Base-by-base conservation (phyloP, 2,797 vertebrate genomes). In the Mormyrops attenuatus region DNA sequence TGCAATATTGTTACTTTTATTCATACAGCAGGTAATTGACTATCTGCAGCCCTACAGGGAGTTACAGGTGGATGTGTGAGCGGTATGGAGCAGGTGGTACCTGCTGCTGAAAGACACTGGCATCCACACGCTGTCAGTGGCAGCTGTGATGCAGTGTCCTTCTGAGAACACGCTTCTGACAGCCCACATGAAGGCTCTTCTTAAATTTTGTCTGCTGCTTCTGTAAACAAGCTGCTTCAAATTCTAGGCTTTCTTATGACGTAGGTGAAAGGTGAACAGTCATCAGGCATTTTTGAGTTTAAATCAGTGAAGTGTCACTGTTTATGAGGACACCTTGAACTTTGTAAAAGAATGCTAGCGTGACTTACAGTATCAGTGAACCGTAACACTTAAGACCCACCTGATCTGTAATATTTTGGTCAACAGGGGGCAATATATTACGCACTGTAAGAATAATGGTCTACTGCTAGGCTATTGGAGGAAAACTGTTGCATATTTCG, bases 361-460 rank as follows among this genome's bases (percentile, higher is more conserved):
- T 84, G n/a, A 50, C 80, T n/a, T 84, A 20, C 20, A n/a, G 44
- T 26, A 22, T 44, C 44, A 3, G 44, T 47, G 20, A 22, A 41
- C 5, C 8, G 2, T 47, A 26, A 85, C 11, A 47, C 41, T 9
- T n/a, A 84, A 49, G 80, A 9, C 7, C 5, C 11, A 87, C 26
- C 22, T 34, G 85, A 11, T 84, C 38, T 85, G 41, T 44, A 34
- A 60, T 49, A 38, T 55, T 77, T 41, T 84, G 15, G 38, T 82
- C 77, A 85, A 63, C 53, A 89, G 88, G 88, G 88, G 88, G 77
- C 50, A 82, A 69, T 77, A 60, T 89, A 53, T 84, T n/a, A 55
- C 38, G 57, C 38, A 57, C n/a, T 60, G 44, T 44, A 30, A 17
- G 38, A 57, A 22, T 69, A 26, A 34, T 47, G 2, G 17, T 44